Percentiles rank a stretch among this genome's conserved stretches.
These are phyloP conservation scores for Lerista edwardsae DNA, from an alignment of 2,797 vertebrate genomes.

Conservation along the genomic window DNA sequence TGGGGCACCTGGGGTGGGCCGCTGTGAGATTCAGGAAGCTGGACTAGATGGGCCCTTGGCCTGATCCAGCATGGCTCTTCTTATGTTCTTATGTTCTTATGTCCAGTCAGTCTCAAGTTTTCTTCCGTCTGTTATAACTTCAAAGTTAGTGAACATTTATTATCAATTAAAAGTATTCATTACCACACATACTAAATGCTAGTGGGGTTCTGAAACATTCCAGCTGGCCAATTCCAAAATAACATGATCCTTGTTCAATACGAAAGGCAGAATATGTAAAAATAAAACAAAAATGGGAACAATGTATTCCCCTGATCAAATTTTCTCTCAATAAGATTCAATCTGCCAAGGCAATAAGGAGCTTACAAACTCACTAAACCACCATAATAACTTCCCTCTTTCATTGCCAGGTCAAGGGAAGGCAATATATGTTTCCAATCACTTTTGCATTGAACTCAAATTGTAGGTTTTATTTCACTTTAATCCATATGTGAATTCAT, in stretches of 20 bases:
- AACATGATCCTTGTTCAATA: conserved; percentile 61
- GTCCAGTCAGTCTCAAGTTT: conserved; percentile 3
- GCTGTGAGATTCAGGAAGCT: no score
- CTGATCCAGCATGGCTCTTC: no score
- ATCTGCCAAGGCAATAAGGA: conserved; percentile 75
- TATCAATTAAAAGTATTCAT: conserved; percentile 40
- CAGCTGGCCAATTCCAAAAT: conserved; percentile 47
- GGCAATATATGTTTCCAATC: conserved; percentile 82
- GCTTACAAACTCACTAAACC: conserved; percentile 79
- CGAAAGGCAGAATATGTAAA: conserved; percentile 65
- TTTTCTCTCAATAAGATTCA: conserved; percentile 76
- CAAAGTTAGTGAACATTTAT: neutral
- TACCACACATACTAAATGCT: conserved; percentile 37
- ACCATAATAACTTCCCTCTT: conserved; percentile 80
- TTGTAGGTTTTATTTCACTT: conserved; percentile 78
- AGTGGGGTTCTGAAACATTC: conserved; percentile 40
- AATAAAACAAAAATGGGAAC: conserved; percentile 68
- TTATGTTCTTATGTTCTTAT: no score
- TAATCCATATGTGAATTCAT: conserved; percentile 78
- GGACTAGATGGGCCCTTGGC: no score
- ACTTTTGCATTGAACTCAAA: conserved; percentile 77
- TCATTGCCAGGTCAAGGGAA: conserved; percentile 69
- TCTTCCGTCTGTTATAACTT: conserved; percentile 16
- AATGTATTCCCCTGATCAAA: conserved; percentile 70
- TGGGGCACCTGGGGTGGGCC: no score